Evolutionary conservation across 2,113 vertebrate species (phyloP), one percentile per base, ranked within the genome.

Genomic region (Podilymbus podiceps): DNA sequence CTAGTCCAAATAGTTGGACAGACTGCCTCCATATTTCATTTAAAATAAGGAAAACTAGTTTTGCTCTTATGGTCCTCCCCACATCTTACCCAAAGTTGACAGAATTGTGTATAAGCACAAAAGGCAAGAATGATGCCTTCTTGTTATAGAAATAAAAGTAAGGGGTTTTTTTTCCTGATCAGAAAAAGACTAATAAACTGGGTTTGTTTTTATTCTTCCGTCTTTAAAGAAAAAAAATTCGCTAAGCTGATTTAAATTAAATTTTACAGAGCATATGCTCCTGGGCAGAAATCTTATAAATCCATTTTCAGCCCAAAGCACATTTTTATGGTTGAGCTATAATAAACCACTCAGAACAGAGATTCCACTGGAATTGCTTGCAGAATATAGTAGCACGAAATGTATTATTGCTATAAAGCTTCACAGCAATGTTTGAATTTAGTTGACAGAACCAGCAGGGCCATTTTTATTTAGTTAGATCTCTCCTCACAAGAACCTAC

Each of bases 201-300:
- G 88, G 78, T 93, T 83, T 91, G 53, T 12, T 94, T 86, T 94
- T 93, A 64, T 88, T 95, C 72, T 68, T 90, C 46, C 55, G 24
- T 85, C 77, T 88, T 89, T 73, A 73, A 90, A 89, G 27, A 27
- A 56, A 86, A 90, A 85, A 89, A 52, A 55, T 8, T 47, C n/a
- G 30, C 90, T 96, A 96, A 97, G 84, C 94, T 96, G 92, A 95
- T 97, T 98, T 95, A 98, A 98, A 98, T 97, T 97, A 97, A 95
- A 93, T 96, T 97, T 97, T 90, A 72, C 75, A 60, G 95, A 94
- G 93, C 64, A 28, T 95, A 69, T 90, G 89, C 88, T 95, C 69
- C 96, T 92, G 73, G 93, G 69, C 53, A 94, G 80, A 97, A 90
- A 87, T 92, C 72, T 96, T 96, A 95, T 89, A 96, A 97, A 91